Percentiles rank a stretch among this genome's conserved stretches.
phyloP scores from a whole-genome alignment of 2,797 vertebrate species.

The Hydrocynus forskahlii region DNA sequence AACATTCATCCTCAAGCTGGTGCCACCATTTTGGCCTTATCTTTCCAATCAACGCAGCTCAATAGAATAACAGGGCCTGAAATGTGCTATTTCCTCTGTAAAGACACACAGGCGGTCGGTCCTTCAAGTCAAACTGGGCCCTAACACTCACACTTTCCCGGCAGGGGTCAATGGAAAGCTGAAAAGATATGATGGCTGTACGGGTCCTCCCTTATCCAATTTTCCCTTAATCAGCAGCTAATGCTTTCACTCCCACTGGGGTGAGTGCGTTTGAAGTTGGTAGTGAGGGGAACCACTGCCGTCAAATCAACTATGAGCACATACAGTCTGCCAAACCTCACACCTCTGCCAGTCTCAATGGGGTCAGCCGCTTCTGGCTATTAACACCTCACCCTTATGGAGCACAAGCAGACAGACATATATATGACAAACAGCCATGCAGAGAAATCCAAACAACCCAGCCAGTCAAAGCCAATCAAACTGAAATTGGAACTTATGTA shows the following conservation, averaged over 20 bases:
- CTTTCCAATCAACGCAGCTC: neutral
- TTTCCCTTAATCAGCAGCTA: slow-evolving; percentile 28
- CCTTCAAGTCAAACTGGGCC: neutral
- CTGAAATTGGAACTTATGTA: slow-evolving; percentile 19
- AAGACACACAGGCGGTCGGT: neutral
- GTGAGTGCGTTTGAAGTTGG: neutral
- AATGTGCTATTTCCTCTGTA: slow-evolving; percentile 29
- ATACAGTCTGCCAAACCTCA: slow-evolving; percentile 26
- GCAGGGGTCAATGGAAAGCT: neutral
- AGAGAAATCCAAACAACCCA: slow-evolving; percentile 3
- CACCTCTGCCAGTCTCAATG: slow-evolving; percentile 25
- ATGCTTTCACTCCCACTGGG: neutral
- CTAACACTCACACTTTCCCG: slow-evolving; percentile 18
- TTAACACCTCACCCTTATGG: slow-evolving; percentile 34
- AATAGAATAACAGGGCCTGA: neutral
- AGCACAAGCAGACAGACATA: slow-evolving; percentile 15
- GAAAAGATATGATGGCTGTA: neutral
- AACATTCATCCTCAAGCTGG: neutral
- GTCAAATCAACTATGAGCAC: neutral
- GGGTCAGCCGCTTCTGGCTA: slow-evolving; percentile 11
- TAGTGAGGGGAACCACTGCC: neutral
- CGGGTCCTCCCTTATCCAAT: neutral
- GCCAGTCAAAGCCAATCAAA: slow-evolving; percentile 7
- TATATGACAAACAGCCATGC: neutral
- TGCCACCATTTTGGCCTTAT: neutral